These are phyloP conservation scores for Gisinianus flammeolus DNA, from an alignment of 2,888 invertebrate genomes.

Conservation along the genomic window DNA sequence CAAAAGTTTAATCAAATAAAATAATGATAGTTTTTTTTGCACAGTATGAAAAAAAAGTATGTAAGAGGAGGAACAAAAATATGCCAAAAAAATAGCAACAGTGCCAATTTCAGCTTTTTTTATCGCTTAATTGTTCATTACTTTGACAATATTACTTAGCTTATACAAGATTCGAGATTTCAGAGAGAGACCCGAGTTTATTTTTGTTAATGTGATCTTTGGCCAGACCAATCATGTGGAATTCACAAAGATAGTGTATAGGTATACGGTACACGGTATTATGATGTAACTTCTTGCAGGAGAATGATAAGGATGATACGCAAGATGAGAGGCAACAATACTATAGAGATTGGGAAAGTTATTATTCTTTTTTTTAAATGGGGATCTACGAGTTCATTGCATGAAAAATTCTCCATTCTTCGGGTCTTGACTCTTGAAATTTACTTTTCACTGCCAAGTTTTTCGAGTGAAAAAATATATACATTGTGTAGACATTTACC, in stretches of 20 bases:
- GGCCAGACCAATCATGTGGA: constrained; percentile 16
- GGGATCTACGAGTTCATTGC: not conserved
- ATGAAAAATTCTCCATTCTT: not conserved
- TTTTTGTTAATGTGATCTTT: constrained; percentile 25
- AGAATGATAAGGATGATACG: too few species aligned
- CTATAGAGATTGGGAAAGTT: too few species aligned
- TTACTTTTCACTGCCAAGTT: not conserved
- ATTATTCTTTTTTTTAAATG: not conserved
- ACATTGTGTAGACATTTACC: too few species aligned
- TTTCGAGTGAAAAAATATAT: too few species aligned
- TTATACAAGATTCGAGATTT: not conserved
- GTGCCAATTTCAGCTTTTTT: constrained; percentile 20
- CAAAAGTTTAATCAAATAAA: not conserved
- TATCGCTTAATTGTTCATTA: constrained; percentile 14
- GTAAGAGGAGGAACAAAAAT: not conserved
- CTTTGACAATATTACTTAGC: not conserved
- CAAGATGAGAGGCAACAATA: not conserved
- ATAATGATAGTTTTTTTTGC: not conserved
- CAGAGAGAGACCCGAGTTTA: constrained; percentile 4
- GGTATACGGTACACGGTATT: not conserved
- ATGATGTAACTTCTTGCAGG: too few species aligned
- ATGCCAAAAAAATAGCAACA: not conserved
- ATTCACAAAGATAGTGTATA: not conserved
- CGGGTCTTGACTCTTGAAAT: not conserved
- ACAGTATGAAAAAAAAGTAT: not conserved